phyloP scores from a whole-genome alignment of 37 sponge, comb jelly and placozoan species.

The Chondrilla cf. caribensis region DNA sequence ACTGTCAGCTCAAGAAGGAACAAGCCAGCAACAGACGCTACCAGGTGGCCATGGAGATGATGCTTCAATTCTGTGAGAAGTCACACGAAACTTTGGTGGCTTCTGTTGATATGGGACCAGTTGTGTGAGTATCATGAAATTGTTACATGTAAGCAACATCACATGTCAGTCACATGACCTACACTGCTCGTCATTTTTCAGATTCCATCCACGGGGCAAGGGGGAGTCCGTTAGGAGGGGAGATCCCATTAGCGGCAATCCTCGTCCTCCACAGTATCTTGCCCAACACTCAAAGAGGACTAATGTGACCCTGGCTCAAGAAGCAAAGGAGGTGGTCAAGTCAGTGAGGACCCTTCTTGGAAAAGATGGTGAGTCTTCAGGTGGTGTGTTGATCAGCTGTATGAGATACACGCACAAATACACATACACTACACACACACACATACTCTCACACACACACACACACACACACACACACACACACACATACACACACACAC shows the following conservation, averaged over 20 bases:
- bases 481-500: no score
- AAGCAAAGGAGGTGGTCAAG: constrained; percentile 55
- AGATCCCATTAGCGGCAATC: constrained; percentile 72
- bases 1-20: constrained; percentile 61
- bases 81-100: not conserved
- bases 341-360: constrained; percentile 52
- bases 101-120: not conserved
- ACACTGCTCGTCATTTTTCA: not conserved
- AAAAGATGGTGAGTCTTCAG: constrained; percentile 31
- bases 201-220: constrained; percentile 61
- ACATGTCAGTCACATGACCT: constrained; percentile 1
- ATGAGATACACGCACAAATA: no score
- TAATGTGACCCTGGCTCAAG: constrained; percentile 56
- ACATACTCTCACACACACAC: no score
- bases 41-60: constrained; percentile 57
- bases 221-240: constrained; percentile 61
- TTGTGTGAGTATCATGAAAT: not conserved
- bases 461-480: no score
- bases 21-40: constrained; percentile 30
- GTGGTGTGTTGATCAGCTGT: constrained; percentile 2
- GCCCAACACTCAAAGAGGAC: constrained; percentile 63
- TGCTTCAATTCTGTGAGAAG: constrained; percentile 54
- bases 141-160: not conserved
- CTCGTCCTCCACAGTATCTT: constrained; percentile 72
- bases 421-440: no score